These are phyloP conservation scores for Hyla sarda DNA, from an alignment of 2,113 vertebrate species.

Conservation along the genomic window DNA sequence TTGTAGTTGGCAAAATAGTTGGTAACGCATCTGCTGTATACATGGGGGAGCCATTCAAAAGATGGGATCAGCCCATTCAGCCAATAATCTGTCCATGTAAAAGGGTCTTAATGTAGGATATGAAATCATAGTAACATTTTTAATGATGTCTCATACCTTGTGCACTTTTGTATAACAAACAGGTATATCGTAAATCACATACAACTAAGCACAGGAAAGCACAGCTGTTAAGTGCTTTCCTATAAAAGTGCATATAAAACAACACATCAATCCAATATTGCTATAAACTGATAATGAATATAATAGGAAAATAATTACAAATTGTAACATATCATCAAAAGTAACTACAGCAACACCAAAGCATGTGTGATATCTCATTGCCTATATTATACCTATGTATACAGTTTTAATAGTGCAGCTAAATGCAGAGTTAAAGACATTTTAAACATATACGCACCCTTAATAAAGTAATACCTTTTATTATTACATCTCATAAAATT, in stretches of 20 bases:
- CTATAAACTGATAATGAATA: not conserved
- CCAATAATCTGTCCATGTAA: no score
- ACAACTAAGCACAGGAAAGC: not conserved
- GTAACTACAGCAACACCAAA: not conserved
- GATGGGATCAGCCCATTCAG: no score
- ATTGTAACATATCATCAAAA: not conserved
- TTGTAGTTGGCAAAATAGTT: no score
- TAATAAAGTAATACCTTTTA: slow-evolving; percentile 1
- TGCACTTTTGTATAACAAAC: not conserved
- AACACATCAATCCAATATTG: not conserved
- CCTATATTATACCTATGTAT: not conserved
- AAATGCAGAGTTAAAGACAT: not conserved
- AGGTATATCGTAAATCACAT: not conserved
- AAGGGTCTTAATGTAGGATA: no score
- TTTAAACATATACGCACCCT: not conserved
- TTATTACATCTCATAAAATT: not conserved
- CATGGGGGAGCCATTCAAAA: no score
- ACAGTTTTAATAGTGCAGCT: not conserved
- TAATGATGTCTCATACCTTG: not conserved
- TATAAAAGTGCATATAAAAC: not conserved
- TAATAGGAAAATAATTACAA: not conserved
- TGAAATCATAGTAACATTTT: not conserved
- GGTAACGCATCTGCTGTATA: no score
- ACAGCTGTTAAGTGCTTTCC: not conserved
- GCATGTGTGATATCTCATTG: not conserved